Evolutionary conservation across 2,113 vertebrate genomes (phyloP), one percentile per base, ranked within the genome.

Genomic region (Centrocercus urophasianus): DNA sequence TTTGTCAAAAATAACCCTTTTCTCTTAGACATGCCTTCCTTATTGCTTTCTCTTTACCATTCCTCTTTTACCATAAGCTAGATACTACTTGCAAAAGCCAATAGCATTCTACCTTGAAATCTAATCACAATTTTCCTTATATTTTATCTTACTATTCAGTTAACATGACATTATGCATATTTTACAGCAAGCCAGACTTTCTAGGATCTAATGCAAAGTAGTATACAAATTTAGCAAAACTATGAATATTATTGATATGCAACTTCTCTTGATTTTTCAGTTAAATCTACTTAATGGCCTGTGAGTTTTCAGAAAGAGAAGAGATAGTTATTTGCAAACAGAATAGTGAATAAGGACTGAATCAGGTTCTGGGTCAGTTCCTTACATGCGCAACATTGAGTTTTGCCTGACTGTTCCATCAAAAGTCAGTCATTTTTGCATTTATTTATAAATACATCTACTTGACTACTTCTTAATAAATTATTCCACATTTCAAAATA

Each of bases 401-500:
- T 66, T 40, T 54, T 42, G 24, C 18, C 50, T 0, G 11, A 13
- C 24, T 92, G 54, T 50, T 86, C 89, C 40, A 13, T 50, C 1
- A 0, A 34, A 65, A 76, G 17, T 57, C 71, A 86, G n/a, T 76
- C 38, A 52, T 75, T 66, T 86, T 64, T 86, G 6, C 48, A 57
- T 56, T 77, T 20, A 61, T 8, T 61, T 69, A 36, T 83, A 89
- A 91, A 85, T 21, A 36, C 22, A 34, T 15, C 50, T 83, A 93
- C 69, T 30, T 38, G 52, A n/a, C 28, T 81, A 9, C 15, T 88
- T 54, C 75, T 80, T 91, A 81, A 22, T 40, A 78, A 86, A 71
- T 77, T 57, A 71, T 93, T 77, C 60, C 52, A 48, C 28, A 38
- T 85, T 91, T 91, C 69, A 74, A 83, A 43, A 91, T 64, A 80